phyloP scores from a whole-genome alignment of 1,140 invertebrate species.

The Arctopsyche grandis region DNA sequence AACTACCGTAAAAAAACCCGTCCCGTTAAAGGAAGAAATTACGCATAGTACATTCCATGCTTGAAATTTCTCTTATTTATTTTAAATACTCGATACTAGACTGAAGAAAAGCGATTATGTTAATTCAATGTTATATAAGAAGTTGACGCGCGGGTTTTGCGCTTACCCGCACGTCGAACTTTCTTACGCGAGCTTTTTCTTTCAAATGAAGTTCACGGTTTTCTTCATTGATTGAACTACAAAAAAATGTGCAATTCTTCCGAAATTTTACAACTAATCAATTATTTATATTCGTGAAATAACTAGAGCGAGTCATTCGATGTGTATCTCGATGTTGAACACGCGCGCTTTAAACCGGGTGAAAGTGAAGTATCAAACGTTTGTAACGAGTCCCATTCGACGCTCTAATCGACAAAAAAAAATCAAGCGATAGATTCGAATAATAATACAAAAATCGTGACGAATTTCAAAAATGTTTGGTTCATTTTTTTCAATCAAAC shows the following conservation, averaged over 20 bases:
- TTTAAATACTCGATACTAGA: too few relatives aligned
- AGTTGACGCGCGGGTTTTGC: neutral
- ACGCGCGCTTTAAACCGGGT: neutral
- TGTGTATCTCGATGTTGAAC: neutral
- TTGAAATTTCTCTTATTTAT: too few relatives aligned
- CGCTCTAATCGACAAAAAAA: too few relatives aligned
- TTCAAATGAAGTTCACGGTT: neutral
- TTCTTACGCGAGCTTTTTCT: neutral
- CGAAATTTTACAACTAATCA: neutral
- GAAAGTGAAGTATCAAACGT: neutral
- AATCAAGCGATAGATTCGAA: too few relatives aligned
- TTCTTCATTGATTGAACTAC: neutral
- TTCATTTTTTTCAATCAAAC: too few relatives aligned
- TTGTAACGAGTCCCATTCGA: too few relatives aligned
- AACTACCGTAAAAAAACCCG: too few relatives aligned
- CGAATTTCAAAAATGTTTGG: too few relatives aligned
- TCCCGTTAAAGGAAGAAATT: too few relatives aligned
- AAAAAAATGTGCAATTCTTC: neutral
- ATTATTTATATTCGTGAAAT: neutral
- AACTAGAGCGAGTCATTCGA: conserved; percentile 18
- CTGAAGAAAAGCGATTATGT: too few relatives aligned
- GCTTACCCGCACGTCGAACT: neutral
- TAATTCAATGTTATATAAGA: neutral
- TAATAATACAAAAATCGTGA: too few relatives aligned
- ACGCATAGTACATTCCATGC: too few relatives aligned